Base-by-base conservation (phyloP, 64 coral and sea anemone species). In the Stichodactyla helianthus region DNA sequence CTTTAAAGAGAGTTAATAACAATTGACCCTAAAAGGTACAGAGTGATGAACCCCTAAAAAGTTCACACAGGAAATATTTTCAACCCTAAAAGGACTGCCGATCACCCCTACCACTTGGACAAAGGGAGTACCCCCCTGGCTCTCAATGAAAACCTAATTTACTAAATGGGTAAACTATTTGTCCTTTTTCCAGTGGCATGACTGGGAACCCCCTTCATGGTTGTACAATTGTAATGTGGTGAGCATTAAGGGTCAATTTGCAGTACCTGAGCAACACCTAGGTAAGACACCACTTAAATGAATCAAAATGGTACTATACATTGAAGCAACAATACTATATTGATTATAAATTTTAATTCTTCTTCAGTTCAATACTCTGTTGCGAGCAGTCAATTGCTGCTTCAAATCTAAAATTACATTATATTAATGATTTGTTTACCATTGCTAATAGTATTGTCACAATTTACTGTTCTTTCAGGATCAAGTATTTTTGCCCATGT, bases 141-240 rank as follows among this genome's bases (percentile, higher is more conserved):
- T 44, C 35, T 44, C 35, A 44, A 44, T 44, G 35, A 44, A 44
- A 44, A 44, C 35, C 35, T 44, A 50, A 77, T 6, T 50, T 9
- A 23, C 10, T 83, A 10, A 83, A 55, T 5, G 27, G 64, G 15
- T 13, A 18, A 12, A 28, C 28, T 52, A 12, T 20, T 85, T 60
- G 4, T 79, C 62, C 55, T 28, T 28, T 13, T 91, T 85, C 25
- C 20, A 91, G 90, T 91, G 90, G 90, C 85, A 53, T 76, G 52
- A 87, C 26, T 91, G 90, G 90, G 90, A 91, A 13, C 90, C 90
- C 54, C 90, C 90, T 53, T 51, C 44, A 50, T 91, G 90, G 90
- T n/a, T 91, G 20, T 80, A 87, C 77, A 82, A 86, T 25, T 86
- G 84, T 79, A 68, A 79, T 63, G 77, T 91, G 6, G 77, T 91